Base-by-base conservation (phyloP, 2,797 vertebrate genomes). In the Melanotaenia boesemani region DNA sequence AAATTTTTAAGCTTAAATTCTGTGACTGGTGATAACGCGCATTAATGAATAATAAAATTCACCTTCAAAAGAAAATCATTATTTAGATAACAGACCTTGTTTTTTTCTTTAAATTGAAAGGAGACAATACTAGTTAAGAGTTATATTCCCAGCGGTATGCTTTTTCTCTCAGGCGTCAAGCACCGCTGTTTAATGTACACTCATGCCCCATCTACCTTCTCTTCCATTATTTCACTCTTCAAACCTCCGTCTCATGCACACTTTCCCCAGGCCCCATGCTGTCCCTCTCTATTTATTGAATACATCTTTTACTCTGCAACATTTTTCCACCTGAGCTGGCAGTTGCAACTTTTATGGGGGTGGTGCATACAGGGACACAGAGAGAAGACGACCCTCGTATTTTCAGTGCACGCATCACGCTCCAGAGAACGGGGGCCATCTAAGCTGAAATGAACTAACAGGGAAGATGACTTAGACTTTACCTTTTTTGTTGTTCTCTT, bases 291-390 rank as follows among this genome's bases (percentile, higher is more conserved):
- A 98, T 98, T 99, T 99, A 98, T 98, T 98, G 96, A 99, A 98
- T 98, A 98, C 96, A 98, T 98, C 97, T 95, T 98, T 96, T 96
- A 96, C 96, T 96, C 96, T 92, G 89, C 91, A 93, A 96, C 96
- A 96, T 97, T 98, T 94, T 98, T 98, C 97, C 97, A 99, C 97
- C 97, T 99, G 98, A 99, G 95, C 95, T 98, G 95, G 96, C 95
- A 96, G 96, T 96, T 96, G 95, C 96, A 96, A 96, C 96, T 97
- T 99, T 97, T 96, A 97, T 96, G 95, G 95, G 93, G 92, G 91
- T 92, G 85, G 84, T 83, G 83, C 87, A 89, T 79, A 87, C 86
- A 39, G 83, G 91, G 82, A 87, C 76, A 69, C 32, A 32, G 85
- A 89, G 86, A 80, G 85, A 87, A 76, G 77, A 88, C 77, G 89